A percentile compares a stretch with the other conserved stretches of the same genome.
Evolutionary conservation across 2,797 vertebrate genomes (phyloP).

Genomic region (Takifugu ocellatus): DNA sequence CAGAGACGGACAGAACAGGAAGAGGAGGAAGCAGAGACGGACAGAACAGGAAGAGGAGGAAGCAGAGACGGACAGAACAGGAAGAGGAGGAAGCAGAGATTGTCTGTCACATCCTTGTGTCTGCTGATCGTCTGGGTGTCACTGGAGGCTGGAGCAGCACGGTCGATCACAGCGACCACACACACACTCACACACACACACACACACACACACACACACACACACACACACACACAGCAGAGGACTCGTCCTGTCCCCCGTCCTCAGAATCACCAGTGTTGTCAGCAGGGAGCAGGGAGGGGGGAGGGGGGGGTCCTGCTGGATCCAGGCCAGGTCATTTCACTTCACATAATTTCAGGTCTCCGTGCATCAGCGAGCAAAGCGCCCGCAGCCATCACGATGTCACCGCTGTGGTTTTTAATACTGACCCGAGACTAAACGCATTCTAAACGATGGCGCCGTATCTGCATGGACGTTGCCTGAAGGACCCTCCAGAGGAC

Average conservation of each 20-base stretch:
- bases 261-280: conserved; percentile 36
- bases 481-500: neutral
- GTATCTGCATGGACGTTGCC: conserved; percentile 2
- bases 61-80: no score
- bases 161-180: conserved; percentile 38
- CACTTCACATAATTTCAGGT: conserved; percentile 27
- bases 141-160: conserved; percentile 41
- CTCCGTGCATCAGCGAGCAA: conserved; percentile 19
- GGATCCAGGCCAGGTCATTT: conserved; percentile 44
- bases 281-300: no score
- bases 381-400: conserved; percentile 23
- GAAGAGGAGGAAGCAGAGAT: conserved; percentile 24
- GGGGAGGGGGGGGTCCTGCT: conserved; percentile 1
- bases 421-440: conserved; percentile 11
- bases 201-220: conserved; percentile 5
- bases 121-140: conserved; percentile 49
- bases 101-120: conserved; percentile 39
- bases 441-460: conserved; percentile 2
- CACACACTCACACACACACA: conserved; percentile 22
- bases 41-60: no score
- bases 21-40: conserved; percentile 1
- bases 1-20: neutral
- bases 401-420: conserved; percentile 24
- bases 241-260: conserved; percentile 34
- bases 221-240: conserved; percentile 28